Base-by-base conservation (phyloP, 1,140 invertebrate species). In the Brachystomella parvula region DNA sequence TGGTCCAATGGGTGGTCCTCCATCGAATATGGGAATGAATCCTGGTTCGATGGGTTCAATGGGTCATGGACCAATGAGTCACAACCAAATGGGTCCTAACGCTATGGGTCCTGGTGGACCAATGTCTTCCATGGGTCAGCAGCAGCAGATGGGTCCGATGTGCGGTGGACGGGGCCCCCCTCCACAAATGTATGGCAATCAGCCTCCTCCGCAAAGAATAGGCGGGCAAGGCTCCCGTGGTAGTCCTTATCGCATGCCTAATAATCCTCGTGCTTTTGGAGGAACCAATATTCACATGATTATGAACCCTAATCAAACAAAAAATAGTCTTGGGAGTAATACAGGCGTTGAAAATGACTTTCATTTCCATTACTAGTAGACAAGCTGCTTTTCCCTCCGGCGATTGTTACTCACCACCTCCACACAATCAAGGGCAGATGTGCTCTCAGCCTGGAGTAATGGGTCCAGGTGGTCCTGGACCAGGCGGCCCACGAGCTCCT, bases 251-350 rank as follows among this genome's bases (percentile, higher is more conserved):
- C 39, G 68, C 53, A 67, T 69, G 33, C 68, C 68, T 15, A 61
- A 66, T 26, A 67, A 70, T 56, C 71, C 74, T 35, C 69, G 75
- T 49, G 74, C 75, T 58, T 76, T 74, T 65, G 71, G 75, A 63
- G 75, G 89, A 47, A 87, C 89, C 1, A 93, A 90, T 77, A 87
- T 93, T 47, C 89, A 92, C 80, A 94, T 97, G 29, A n/a, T n/a
- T n/a, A n/a, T 53, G 49, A 96, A 96, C 80, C 89, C 94, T 1
- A 95, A 89, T 79, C 6, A 39, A 19, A 6, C 6, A 39, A 39
- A 39, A 39, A 39, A 19, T 6, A 39, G 35, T 39, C 19, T 39
- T 39, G 35, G 19, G n/a, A n/a, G n/a, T n/a, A n/a, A n/a, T n/a
- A n/a, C n/a, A n/a, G n/a, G n/a, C n/a, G n/a, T n/a, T n/a, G n/a